Conservation (phyloP, 1,140 invertebrate genomes). For the Scylla paramamosain region DNA sequence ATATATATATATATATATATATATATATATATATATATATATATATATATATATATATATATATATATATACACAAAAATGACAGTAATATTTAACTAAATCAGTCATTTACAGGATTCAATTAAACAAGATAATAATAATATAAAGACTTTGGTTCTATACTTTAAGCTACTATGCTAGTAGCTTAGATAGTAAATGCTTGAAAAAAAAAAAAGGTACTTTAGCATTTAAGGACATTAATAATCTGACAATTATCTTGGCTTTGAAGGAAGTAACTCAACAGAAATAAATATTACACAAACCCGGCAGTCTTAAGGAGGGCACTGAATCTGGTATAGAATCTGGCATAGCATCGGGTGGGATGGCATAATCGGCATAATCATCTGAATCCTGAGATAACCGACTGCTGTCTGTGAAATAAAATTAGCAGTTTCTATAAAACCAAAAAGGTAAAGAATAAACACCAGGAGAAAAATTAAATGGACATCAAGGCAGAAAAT, state of each 20-base stretch:
- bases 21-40: too few relatives aligned
- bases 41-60: too few relatives aligned
- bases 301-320: constrained; percentile 64
- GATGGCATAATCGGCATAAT: constrained; percentile 74
- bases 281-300: constrained; percentile 43
- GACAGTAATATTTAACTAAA: too few relatives aligned
- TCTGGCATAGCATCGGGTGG: constrained; percentile 72
- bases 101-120: too few relatives aligned
- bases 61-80: too few relatives aligned
- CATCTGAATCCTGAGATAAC: constrained; percentile 68
- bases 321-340: constrained; percentile 60
- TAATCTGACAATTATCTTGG: neutral
- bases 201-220: neutral
- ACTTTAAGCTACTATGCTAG: neutral
- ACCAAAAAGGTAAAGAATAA: neutral
- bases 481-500: neutral
- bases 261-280: neutral
- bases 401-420: constrained; percentile 69
- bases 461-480: neutral
- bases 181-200: neutral
- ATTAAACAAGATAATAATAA: too few relatives aligned
- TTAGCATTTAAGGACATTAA: too few relatives aligned
- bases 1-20: too few relatives aligned
- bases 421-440: constrained; percentile 28
- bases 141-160: too few relatives aligned